These are phyloP conservation scores for Dipodomys spectabilis DNA, from an alignment of 2,113 vertebrate species.

Conservation along the genomic window DNA sequence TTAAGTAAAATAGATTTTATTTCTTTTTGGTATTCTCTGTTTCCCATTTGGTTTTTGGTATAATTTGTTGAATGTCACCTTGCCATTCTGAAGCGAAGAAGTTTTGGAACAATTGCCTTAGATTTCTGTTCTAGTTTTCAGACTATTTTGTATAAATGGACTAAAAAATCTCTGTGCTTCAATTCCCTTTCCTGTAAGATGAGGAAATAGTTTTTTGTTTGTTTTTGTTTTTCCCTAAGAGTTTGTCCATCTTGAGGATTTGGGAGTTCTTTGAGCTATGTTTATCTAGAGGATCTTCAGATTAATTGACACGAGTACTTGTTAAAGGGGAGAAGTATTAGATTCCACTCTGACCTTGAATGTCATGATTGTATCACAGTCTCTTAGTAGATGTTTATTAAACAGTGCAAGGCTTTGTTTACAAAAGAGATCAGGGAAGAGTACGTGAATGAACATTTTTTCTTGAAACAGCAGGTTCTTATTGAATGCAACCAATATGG, in stretches of 20 bases:
- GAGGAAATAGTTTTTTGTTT: not conserved
- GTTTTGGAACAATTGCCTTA: not conserved
- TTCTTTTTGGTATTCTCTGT: not conserved
- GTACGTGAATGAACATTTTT: not conserved
- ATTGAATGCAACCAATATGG: not conserved
- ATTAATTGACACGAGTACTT: not conserved
- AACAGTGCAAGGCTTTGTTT: not conserved
- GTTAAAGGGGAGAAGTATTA: not conserved
- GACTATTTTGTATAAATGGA: not conserved
- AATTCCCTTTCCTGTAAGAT: conserved; percentile 31
- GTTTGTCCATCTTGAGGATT: not conserved
- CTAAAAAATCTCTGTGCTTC: conserved; percentile 25
- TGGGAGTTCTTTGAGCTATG: not conserved
- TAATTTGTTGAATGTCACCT: conserved; percentile 50
- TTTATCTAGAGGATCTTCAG: not conserved
- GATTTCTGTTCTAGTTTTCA: conserved; percentile 11
- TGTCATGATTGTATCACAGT: not conserved
- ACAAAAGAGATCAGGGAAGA: conserved; percentile 4
- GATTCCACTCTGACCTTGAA: not conserved
- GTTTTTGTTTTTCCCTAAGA: too few relatives aligned
- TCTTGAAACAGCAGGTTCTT: not conserved
- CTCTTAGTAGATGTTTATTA: not conserved
- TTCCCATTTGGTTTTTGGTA: not conserved
- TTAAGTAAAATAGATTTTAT: conserved; percentile 17
- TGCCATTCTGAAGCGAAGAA: not conserved